Evolutionary conservation across 2,888 invertebrate genomes (phyloP).

Genomic region (Cataglyphis altisquamis): DNA sequence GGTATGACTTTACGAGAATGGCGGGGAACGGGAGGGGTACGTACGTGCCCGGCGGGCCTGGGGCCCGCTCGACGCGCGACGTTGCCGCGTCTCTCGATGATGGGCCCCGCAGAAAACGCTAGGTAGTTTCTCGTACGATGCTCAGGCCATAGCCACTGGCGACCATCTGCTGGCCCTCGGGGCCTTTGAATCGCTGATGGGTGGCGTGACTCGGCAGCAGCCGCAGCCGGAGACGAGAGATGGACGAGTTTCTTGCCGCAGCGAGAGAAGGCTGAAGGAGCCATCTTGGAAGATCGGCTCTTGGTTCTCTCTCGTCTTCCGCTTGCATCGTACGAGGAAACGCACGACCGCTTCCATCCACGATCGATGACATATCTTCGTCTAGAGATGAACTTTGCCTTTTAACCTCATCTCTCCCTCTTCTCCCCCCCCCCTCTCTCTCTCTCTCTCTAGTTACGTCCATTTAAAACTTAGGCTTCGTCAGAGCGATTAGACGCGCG

Average conservation of each 20-base stretch:
- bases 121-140: slow-evolving; percentile 58
- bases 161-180: slow-evolving; percentile 85
- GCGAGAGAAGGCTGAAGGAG: slow-evolving; percentile 33
- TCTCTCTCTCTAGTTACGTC: slow-evolving; percentile 17
- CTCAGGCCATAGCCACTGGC: slow-evolving; percentile 69
- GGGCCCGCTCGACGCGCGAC: slow-evolving; percentile 61
- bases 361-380: slow-evolving; percentile 45
- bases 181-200: slow-evolving; percentile 85
- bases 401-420: slow-evolving; percentile 17
- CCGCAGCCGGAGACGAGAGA: slow-evolving; percentile 63
- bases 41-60: slow-evolving; percentile 57
- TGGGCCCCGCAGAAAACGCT: slow-evolving; percentile 47
- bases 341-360: slow-evolving; percentile 6
- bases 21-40: slow-evolving; percentile 11
- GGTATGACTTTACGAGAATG: slow-evolving; percentile 10
- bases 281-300: slow-evolving; percentile 35
- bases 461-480: slow-evolving; percentile 51
- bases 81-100: slow-evolving; percentile 75
- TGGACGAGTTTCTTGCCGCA: slow-evolving; percentile 41
- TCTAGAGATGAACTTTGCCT: slow-evolving; percentile 49
- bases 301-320: background rate
- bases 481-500: slow-evolving; percentile 50
- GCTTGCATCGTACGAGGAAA: slow-evolving; percentile 12
- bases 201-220: slow-evolving; percentile 85
- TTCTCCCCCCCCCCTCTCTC: background rate